phyloP scores from a whole-genome alignment of 2,888 invertebrate genomes.

The Hesperia comma region DNA sequence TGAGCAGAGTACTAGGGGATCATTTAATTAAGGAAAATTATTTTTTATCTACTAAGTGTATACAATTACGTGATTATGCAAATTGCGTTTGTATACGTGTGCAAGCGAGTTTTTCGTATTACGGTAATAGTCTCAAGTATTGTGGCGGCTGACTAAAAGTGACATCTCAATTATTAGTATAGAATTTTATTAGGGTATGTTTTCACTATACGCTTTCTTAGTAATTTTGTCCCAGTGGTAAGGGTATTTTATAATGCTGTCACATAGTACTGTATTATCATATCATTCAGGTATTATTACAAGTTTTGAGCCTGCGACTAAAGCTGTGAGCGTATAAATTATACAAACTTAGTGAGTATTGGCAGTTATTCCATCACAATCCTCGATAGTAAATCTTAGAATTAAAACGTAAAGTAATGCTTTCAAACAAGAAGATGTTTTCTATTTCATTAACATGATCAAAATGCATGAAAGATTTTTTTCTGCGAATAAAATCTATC shows the following conservation, averaged over 20 bases:
- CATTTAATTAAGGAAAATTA: slow-evolving; percentile 44
- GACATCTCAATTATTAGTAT: slow-evolving; percentile 27
- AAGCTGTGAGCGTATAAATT: slow-evolving; percentile 1
- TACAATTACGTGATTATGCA: slow-evolving; percentile 6
- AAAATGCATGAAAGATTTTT: too few species aligned
- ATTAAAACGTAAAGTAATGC: too few species aligned
- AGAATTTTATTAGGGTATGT: slow-evolving; percentile 19
- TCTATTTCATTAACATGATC: too few species aligned
- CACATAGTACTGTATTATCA: slow-evolving; percentile 15
- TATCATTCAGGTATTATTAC: slow-evolving; percentile 16
- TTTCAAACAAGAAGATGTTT: too few species aligned
- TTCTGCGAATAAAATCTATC: too few species aligned
- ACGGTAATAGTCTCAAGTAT: slow-evolving; percentile 8
- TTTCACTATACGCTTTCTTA: slow-evolving; percentile 19
- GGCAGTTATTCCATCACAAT: slow-evolving; percentile 1
- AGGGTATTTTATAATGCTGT: slow-evolving; percentile 3
- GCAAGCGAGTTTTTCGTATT: slow-evolving; percentile 1
- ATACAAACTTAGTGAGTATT: slow-evolving; percentile 3
- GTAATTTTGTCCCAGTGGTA: slow-evolving; percentile 21
- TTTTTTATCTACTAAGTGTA: slow-evolving; percentile 39
- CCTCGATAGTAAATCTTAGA: background rate
- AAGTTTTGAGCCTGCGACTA: background rate
- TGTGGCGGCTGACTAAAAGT: slow-evolving; percentile 4
- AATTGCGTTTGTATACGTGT: slow-evolving; percentile 6
- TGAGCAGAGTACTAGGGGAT: slow-evolving; percentile 44